Evolutionary conservation across 1,140 invertebrate species (phyloP).

Genomic region (Zaprionus ornatus): DNA sequence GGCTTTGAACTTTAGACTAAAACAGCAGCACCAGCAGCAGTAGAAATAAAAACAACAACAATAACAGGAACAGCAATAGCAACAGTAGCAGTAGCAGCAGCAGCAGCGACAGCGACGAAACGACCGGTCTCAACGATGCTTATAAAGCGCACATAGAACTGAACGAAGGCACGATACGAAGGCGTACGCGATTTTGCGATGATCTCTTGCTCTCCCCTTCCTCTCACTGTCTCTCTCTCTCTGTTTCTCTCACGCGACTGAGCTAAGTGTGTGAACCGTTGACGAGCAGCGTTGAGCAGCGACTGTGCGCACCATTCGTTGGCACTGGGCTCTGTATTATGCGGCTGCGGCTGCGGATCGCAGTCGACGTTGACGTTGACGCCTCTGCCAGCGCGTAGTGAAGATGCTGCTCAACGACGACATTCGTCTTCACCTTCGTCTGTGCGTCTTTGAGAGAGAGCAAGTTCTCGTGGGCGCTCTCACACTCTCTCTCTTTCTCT

Average conservation of each 20-base stretch:
- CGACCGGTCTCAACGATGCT: slow-evolving; percentile 30
- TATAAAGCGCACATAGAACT: slow-evolving; percentile 1
- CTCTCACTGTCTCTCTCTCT: not conserved
- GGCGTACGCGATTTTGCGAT: slow-evolving; percentile 12
- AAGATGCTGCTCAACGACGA: slow-evolving; percentile 21
- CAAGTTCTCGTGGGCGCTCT: not conserved
- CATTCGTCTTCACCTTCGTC: not conserved
- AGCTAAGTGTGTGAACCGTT: slow-evolving; percentile 22
- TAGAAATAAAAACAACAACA: not conserved
- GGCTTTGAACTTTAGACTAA: slow-evolving; percentile 27
- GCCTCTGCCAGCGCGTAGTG: not conserved
- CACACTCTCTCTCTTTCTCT: not conserved
- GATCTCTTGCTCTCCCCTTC: not conserved
- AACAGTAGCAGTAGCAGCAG: not conserved
- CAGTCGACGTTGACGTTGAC: not conserved
- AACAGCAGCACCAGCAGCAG: not conserved
- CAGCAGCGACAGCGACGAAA: slow-evolving; percentile 16
- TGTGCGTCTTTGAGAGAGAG: not conserved
- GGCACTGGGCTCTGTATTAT: not conserved
- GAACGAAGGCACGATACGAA: slow-evolving; percentile 3
- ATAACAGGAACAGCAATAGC: not conserved
- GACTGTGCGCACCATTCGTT: slow-evolving; percentile 33
- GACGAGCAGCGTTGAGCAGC: slow-evolving; percentile 30
- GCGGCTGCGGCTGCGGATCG: not conserved
- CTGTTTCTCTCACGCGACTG: not conserved